Evolutionary conservation across 2,113 vertebrate genomes (phyloP).

Genomic region (Nanorana parkeri): DNA sequence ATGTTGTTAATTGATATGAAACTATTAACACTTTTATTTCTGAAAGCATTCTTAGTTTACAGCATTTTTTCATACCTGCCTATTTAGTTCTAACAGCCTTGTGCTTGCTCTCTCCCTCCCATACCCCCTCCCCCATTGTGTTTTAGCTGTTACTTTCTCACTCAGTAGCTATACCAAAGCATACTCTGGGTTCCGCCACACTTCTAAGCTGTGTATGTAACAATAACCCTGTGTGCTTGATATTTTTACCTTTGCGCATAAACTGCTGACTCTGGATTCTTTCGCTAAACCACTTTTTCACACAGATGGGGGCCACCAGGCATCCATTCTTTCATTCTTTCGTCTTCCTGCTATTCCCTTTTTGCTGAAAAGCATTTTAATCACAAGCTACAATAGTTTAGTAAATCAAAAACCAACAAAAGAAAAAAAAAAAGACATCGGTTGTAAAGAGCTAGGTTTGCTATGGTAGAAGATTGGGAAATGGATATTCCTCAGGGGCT

Average conservation of each 20-base stretch:
- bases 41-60: no score
- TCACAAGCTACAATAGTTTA: slow-evolving; percentile 19
- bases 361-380: slow-evolving; percentile 39
- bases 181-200: slow-evolving; percentile 8
- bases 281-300: slow-evolving; percentile 55
- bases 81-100: background rate
- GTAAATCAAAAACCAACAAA: slow-evolving; percentile 21
- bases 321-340: background rate
- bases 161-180: slow-evolving; percentile 7
- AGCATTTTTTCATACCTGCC: no score
- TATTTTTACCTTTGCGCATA: slow-evolving; percentile 55
- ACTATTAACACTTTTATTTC: no score
- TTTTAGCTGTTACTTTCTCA: background rate
- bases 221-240: slow-evolving; percentile 55
- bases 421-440: background rate
- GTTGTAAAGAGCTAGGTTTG: background rate
- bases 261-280: slow-evolving; percentile 51
- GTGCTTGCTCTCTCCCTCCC: background rate
- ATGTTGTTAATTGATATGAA: no score
- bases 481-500: no score
- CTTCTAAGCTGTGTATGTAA: slow-evolving; percentile 43
- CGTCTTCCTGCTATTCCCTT: slow-evolving; percentile 16
- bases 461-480: background rate
- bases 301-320: slow-evolving; percentile 54
- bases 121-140: background rate